Percentiles rank a stretch among this genome's conserved stretches.
These are phyloP conservation scores for Watsonalla binaria DNA, from an alignment of 2,888 invertebrate genomes.

Conservation along the genomic window DNA sequence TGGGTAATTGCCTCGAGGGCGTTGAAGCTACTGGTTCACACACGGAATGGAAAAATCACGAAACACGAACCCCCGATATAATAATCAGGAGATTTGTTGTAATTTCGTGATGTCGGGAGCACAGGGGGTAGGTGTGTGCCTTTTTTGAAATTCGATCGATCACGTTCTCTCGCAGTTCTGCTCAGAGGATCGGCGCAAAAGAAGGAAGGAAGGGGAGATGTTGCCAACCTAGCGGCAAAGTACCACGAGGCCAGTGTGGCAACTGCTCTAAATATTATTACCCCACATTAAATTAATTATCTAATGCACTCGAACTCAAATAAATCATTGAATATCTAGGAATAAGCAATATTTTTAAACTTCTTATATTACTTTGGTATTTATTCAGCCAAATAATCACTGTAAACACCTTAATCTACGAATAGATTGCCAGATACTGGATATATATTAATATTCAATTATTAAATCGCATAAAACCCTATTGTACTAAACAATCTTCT, in stretches of 20 bases:
- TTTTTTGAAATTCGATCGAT: conserved; percentile 79
- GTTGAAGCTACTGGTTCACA: conserved; percentile 55
- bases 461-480: too few relatives aligned
- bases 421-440: too few relatives aligned
- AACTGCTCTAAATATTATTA: conserved; percentile 16
- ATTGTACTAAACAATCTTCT: too few relatives aligned
- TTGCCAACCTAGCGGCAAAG: conserved; percentile 63
- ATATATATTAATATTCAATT: too few relatives aligned
- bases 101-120: conserved; percentile 76
- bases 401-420: too few relatives aligned
- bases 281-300: conserved; percentile 9
- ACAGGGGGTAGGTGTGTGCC: conserved; percentile 75
- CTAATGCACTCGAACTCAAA: conserved; percentile 6
- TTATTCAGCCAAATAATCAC: too few relatives aligned
- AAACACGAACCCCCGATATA: conserved; percentile 73
- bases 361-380: too few relatives aligned
- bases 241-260: conserved; percentile 73
- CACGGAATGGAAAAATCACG: conserved; percentile 71
- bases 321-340: too few relatives aligned
- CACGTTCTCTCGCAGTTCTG: conserved; percentile 76
- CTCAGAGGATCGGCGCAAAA: conserved; percentile 73
- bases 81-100: conserved; percentile 71
- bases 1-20: conserved; percentile 56
- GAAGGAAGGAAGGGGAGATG: conserved; percentile 74
- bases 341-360: too few relatives aligned